Base-by-base conservation (phyloP, 2,113 vertebrate genomes). In the Noturus placidus region DNA sequence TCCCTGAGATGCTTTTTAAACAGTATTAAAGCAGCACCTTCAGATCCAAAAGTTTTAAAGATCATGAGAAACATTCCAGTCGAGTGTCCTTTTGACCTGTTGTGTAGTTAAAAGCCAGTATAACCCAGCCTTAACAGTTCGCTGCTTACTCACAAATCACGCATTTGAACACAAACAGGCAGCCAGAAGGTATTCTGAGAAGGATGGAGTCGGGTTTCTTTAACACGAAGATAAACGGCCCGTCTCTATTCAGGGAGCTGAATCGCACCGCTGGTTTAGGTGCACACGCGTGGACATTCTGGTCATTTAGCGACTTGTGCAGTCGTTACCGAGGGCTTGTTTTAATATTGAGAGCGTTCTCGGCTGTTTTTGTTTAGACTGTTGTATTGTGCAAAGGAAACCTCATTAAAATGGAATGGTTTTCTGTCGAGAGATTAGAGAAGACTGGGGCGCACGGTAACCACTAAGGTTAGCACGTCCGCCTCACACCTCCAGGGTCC, bases 321-420 rank as follows among this genome's bases (percentile, higher is more conserved):
- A 81, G 3, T 70, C 63, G 5, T 86, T 52, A 46, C 5, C 57
- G 50, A 67, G 1, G 56, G 38, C 20, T 67, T 72, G 78, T 70
- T 56, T 38, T 46, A 52, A 25, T 52, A 54, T 57, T 59, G 30
- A 25, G 9, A 54, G 65, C 20, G 7, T 56, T 84, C 65, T 17
- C n/a, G 2, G 67, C 65, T 85, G 83, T 78, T 86, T 86, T 65
- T 79, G 74, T 86, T 86, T 79, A 79, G 74, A 54, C 30, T 67
- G 57, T 33, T 35, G 27, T 30, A 27, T 38, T 54, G 74, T 65
- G 38, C 54, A 77, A 22, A 78, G 14, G 57, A 7, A 33, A 14
- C 46, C 19, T 65, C 6, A 5, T 78, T 33, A 35, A 38, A 80
- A 35, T 5, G 56, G 7, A 86, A 38, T 54, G n/a, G 57, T 22